These are phyloP conservation scores for Stenotaenia linearis DNA, from an alignment of 2,888 invertebrate genomes.

Conservation along the genomic window DNA sequence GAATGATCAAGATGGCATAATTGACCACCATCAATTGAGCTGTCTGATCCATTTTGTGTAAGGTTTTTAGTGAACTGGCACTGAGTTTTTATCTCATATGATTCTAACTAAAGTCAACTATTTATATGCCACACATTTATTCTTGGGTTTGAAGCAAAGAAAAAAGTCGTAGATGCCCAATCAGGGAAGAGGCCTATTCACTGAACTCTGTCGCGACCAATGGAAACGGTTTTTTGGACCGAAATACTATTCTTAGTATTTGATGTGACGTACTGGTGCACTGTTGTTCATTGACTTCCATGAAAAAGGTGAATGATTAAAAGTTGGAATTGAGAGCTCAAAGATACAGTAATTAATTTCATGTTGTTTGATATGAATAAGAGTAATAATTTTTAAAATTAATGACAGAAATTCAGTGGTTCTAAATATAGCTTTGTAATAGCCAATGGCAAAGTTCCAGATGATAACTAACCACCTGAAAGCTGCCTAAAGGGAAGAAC, in stretches of 20 bases:
- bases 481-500: not conserved
- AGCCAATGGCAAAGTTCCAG: not conserved
- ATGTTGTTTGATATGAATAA: no score
- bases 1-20: conserved; percentile 7
- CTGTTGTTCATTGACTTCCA: not conserved
- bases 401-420: not conserved
- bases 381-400: no score
- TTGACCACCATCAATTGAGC: conserved; percentile 13
- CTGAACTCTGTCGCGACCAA: not conserved
- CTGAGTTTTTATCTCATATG: not conserved
- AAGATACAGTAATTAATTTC: no score
- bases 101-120: not conserved
- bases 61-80: not conserved
- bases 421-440: not conserved
- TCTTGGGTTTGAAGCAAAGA: not conserved
- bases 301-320: not conserved
- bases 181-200: not conserved
- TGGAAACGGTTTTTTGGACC: not conserved
- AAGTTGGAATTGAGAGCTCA: not conserved
- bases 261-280: not conserved
- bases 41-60: not conserved
- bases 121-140: not conserved
- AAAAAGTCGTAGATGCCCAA: not conserved
- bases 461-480: not conserved
- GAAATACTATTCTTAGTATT: not conserved